Base-by-base conservation (phyloP, 2,797 vertebrate genomes). In the Pangasius djambal region DNA sequence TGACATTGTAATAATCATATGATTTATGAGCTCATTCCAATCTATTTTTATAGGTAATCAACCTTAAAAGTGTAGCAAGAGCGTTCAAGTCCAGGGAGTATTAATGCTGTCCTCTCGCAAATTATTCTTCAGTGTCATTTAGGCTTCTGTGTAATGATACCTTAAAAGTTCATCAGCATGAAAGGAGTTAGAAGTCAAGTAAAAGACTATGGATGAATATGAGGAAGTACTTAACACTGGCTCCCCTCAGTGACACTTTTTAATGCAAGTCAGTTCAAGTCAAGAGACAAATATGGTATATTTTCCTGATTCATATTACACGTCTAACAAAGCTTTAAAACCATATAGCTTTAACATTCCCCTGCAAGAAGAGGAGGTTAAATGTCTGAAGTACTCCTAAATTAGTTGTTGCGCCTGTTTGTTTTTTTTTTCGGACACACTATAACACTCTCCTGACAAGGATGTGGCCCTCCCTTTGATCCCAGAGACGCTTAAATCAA, bases 401-500 rank as follows among this genome's bases (percentile, higher is more conserved):
- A 79, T 86, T 83, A 90, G 87, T 88, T 67, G 87, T 91, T 89
- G 40, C n/a, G 44, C 5, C 88, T 87, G 85, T 89, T 87, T 94
- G 94, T 92, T 93, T 92, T 55, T 88, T 94, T 94, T 92, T 92
- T 95, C 40, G 40, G 92, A 93, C 93, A 95, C 85, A 87, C 91
- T 89, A 88, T 92, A 92, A 90, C 91, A 91, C 92, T 92, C 92
- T 92, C 91, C 93, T 92, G 94, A 93, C 93, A 94, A 93, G 94
- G 86, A 91, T 86, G 90, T 50, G 90, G 90, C 92, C 89, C 50
- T 89, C 59, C n/a, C 95, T 96, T 96, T 96, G 95, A 96, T 96
- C 95, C 94, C 91, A 50, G 88, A 87, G 93, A 91, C 94, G 95
- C 94, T 95, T 96, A 96, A 96, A 96, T 96, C 95, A 96, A 96